Percentiles rank a stretch among this genome's conserved stretches.
phyloP scores from a whole-genome alignment of 2,797 vertebrate genomes.

The Crocodylus rhombifer region DNA sequence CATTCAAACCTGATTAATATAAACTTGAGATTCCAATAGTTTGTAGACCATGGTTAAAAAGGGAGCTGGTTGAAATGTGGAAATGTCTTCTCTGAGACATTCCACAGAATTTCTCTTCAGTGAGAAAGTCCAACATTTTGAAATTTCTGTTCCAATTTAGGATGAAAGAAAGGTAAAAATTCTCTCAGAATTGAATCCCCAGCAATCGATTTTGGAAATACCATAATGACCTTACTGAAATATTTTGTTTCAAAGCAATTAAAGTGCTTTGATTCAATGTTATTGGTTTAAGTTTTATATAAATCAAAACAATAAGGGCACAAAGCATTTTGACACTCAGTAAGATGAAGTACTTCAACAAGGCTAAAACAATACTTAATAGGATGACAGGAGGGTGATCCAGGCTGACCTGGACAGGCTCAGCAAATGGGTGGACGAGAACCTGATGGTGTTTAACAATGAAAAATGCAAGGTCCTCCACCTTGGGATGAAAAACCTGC shows the following conservation, averaged over 20 bases:
- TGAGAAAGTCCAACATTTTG: background rate
- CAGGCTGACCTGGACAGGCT: no score
- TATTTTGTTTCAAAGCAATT: background rate
- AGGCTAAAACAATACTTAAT: background rate
- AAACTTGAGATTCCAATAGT: background rate
- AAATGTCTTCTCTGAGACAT: no score
- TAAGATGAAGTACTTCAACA: background rate
- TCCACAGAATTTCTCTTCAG: background rate
- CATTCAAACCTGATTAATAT: background rate
- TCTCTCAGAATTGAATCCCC: background rate
- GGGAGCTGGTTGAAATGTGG: background rate
- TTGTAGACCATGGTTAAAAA: background rate
- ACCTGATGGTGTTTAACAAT: no score
- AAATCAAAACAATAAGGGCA: background rate
- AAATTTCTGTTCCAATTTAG: background rate
- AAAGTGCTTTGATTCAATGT: background rate
- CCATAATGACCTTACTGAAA: background rate
- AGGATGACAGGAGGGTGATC: no score
- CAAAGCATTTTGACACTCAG: background rate
- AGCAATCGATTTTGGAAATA: background rate
- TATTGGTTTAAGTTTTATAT: background rate
- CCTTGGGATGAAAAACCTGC: no score
- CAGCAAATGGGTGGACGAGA: no score
- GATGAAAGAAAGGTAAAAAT: background rate
- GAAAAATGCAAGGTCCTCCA: no score